Evolutionary conservation across 2,888 invertebrate genomes (phyloP).

Genomic region (Pyrochroa serraticornis): DNA sequence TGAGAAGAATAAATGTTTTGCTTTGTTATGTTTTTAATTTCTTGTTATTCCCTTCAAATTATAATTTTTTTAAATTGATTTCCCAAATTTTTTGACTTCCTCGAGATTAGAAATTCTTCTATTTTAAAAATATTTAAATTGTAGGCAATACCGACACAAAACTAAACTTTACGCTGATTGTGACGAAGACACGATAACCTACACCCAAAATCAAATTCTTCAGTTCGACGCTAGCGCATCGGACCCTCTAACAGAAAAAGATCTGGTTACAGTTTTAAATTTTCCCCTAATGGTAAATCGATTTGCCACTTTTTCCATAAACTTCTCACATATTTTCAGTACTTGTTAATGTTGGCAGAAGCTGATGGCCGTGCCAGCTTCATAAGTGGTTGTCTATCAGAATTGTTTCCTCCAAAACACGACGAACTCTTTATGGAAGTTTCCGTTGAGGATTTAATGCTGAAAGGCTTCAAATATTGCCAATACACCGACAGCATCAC

Average conservation of each 20-base stretch:
- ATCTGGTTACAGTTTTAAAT: constrained; percentile 61
- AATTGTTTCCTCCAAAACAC: not conserved
- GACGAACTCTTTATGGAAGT: not conserved
- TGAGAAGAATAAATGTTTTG: too few relatives aligned
- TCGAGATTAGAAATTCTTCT: too few relatives aligned
- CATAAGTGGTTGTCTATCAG: not conserved
- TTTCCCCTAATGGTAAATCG: constrained; percentile 62
- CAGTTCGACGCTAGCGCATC: constrained; percentile 67
- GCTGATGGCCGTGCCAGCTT: not conserved
- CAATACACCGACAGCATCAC: not conserved
- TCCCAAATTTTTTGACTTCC: constrained; percentile 3
- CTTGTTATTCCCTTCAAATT: too few relatives aligned
- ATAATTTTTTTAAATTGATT: not conserved
- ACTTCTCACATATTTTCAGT: not conserved
- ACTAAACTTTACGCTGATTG: constrained; percentile 59
- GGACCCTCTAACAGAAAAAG: constrained; percentile 62
- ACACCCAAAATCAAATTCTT: constrained; percentile 57
- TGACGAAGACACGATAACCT: constrained; percentile 62
- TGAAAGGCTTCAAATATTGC: not conserved
- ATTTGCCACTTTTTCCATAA: not conserved
- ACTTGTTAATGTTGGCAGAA: not conserved
- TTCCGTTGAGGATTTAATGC: not conserved
- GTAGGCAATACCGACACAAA: constrained; percentile 57
- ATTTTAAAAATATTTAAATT: not conserved
- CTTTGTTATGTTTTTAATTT: too few relatives aligned